phyloP scores from a whole-genome alignment of 2,113 vertebrate genomes.

The mouse (Mus musculus) region GRCm39 chr2:147356001-147356500 shows the following conservation, averaged over 20 bases:
- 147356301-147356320: conserved; percentile 81
- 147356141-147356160: neutral
- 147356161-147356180: conserved; percentile 43
- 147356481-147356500: conserved; percentile 85
- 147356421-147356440: neutral
- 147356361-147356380: conserved; percentile 66
- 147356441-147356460: neutral
- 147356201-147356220: conserved; percentile 73
- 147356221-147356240: conserved; percentile 70
- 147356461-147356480: conserved; percentile 60
- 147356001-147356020: neutral
- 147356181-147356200: conserved; percentile 25
- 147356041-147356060: neutral
- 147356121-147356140: neutral
- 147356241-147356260: conserved; percentile 80
- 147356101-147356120: conserved; percentile 35
- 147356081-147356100: neutral
- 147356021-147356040: neutral
- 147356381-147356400: neutral
- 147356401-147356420: neutral
- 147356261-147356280: conserved; percentile 85
- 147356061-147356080: neutral
- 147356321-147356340: conserved; percentile 88
- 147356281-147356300: conserved; percentile 84
- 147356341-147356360: conserved; percentile 87